Base-by-base conservation (phyloP, 2,797 vertebrate genomes). In the Darevskia mixta region DNA sequence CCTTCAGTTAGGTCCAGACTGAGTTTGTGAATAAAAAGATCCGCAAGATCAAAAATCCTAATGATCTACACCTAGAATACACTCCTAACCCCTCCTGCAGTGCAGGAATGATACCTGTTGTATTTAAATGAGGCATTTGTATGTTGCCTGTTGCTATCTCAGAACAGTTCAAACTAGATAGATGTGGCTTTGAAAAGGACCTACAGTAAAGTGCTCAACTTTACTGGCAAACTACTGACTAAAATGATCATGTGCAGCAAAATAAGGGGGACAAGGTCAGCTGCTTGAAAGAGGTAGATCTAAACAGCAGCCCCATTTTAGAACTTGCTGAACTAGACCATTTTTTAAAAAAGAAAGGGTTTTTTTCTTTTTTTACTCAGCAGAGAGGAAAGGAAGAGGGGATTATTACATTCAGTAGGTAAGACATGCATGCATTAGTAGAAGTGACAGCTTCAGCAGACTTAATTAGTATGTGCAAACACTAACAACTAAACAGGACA, bases 401-500 rank as follows among this genome's bases (percentile, higher is more conserved):
- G 41, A 83, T 88, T 91, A 90, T 91, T 92, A 90, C 71, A 88
- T 93, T 69, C 86, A 92, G 89, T 92, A 93, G 95, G 93, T 92
- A 92, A 94, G 87, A 94, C 95, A 92, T 92, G 91, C 89, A 85
- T 92, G 91, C 91, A 93, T 96, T 97, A 96, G 95, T 95, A 83
- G 77, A 93, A 95, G 93, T 94, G 90, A 93, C 79, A 79, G 92
- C 79, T 91, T 92, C 77, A 92, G 92, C 78, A 85, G 91, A 92
- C 91, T 94, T 92, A 15, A 67, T 97, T 97, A 97, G 96, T 94
- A 93, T 83, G 93, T 84, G 89, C 77, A 91, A 92, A 92, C 0
- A 27, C 85, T 91, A 95, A 92, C 90, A 95, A 92, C 91, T 90
- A 83, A 58, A 94, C 88, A 94, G 88, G 93, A 64, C 85, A 58